Evolutionary conservation across 1,140 invertebrate species (phyloP), one percentile per base, ranked within the genome.

Genomic region (Bombus consobrinus): DNA sequence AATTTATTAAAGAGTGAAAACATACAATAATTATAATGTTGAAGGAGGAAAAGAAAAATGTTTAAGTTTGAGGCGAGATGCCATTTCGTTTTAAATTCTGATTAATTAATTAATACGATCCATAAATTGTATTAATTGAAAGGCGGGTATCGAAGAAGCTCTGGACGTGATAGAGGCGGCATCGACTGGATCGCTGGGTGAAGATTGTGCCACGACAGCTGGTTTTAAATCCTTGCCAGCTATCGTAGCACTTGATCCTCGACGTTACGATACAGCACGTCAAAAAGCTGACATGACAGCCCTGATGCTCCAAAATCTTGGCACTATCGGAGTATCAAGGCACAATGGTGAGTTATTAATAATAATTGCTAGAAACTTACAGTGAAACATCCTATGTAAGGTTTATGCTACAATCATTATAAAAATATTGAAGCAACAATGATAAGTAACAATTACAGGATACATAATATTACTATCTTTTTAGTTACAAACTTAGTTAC

Each of bases 211-310:
- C 82, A 97, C 96, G 13, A 96, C 96, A 91, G 95, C 96, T 39
- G 97, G 96, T 93, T 96, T 97, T 69, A 93, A 93, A 73, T 96
- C 96, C 12, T 95, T 98, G 62, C 95, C 96, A 59, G 96, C 97
- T 72, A 96, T 85, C 34, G 91, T 88, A 28, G 83, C 96, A 22
- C 93, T 98, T 83, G 96, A 97, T 92, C 95, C 97, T 4, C 93
- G 95, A 25, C 95, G 96, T 37, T 98, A 97, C 95, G 97, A 97
- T 91, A 95, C 96, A 4, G 96, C 96, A 41, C 95, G 97, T 78
- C 97, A 97, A 89, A 97, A 97, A 89, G 96, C 97, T 5, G 97
- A 97, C 91, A 95, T 98, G 87, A 96, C 97, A 2, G 97, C 97
- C 34, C 96, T 96, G 82, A 95, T 97, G 87, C 94, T 98, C 3